Percentiles rank a stretch among this genome's conserved stretches.
Evolutionary conservation across 2,888 invertebrate genomes (phyloP).

Genomic region (Polydrusus cervinus): DNA sequence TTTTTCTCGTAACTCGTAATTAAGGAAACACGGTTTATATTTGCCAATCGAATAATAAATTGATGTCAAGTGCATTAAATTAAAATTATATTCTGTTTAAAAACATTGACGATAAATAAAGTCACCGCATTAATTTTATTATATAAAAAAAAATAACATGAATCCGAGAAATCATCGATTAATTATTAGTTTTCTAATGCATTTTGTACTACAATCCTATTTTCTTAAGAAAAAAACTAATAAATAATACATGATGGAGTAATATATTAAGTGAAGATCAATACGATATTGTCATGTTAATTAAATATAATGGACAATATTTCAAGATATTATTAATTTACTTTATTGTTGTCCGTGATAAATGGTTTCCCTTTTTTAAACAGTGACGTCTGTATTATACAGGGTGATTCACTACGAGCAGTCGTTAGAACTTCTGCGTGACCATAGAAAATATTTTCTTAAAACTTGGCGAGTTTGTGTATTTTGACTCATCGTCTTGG

Average conservation of each 20-base stretch:
- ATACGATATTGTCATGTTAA: not conserved
- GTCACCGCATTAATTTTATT: not conserved
- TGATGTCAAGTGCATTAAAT: conserved; percentile 23
- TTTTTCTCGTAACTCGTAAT: not conserved
- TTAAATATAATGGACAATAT: no score
- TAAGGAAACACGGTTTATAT: conserved; percentile 22
- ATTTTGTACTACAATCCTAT: not conserved
- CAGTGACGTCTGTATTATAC: no score
- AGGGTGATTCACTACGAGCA: no score
- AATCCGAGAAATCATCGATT: not conserved
- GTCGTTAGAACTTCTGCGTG: no score
- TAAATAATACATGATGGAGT: conserved; percentile 4
- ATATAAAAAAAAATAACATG: not conserved
- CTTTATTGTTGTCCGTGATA: no score
- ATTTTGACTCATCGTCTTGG: no score
- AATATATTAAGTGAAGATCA: not conserved
- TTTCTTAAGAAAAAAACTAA: not conserved
- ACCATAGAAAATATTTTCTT: no score
- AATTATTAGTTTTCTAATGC: conserved; percentile 7
- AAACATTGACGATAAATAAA: not conserved
- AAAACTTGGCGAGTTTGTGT: no score
- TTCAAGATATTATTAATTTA: no score
- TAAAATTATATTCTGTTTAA: conserved; percentile 11
- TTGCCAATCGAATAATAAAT: not conserved
- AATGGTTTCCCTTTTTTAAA: no score